phyloP scores from a whole-genome alignment of 1,140 invertebrate genomes.

The Homarus americanus region DNA sequence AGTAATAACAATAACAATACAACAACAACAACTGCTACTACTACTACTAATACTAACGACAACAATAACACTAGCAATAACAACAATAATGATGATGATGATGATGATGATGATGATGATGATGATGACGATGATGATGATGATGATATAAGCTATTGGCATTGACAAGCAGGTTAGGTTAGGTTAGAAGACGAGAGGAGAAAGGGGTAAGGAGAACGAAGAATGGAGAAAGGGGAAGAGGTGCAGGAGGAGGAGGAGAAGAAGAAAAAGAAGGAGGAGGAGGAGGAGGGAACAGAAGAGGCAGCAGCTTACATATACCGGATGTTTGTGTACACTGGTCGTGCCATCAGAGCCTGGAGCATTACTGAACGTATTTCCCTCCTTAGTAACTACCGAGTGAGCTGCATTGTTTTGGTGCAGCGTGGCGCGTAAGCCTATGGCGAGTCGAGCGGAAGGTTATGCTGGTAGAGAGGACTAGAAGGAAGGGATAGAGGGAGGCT shows the following conservation, averaged over 20 bases:
- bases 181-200: neutral
- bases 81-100: constrained; percentile 5
- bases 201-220: neutral
- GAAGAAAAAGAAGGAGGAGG: neutral
- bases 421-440: constrained; percentile 23
- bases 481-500: neutral
- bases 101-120: constrained; percentile 4
- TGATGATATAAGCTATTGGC: no score
- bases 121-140: neutral
- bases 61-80: no score
- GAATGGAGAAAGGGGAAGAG: neutral
- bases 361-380: constrained; percentile 34
- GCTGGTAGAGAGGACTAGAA: neutral
- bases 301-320: neutral
- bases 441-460: neutral
- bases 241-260: neutral
- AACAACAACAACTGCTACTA: no score
- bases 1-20: no score
- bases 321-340: neutral
- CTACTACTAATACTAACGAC: no score
- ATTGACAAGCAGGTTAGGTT: no score
- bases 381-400: constrained; percentile 22
- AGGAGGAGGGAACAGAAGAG: neutral
- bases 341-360: neutral
- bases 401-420: neutral